phyloP scores from a whole-genome alignment of 2,888 invertebrate species.

The Aquatica leii region DNA sequence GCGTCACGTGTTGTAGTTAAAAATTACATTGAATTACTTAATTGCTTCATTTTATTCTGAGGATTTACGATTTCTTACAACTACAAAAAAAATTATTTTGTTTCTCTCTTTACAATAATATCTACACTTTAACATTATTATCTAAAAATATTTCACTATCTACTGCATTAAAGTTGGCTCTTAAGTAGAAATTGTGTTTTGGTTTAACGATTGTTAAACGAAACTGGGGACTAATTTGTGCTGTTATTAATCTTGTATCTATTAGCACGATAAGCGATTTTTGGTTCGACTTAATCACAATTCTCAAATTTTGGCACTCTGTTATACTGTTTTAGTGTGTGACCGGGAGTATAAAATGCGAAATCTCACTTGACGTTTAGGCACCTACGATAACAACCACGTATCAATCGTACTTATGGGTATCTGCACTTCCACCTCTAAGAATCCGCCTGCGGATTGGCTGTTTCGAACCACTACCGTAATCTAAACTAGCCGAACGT shows the following conservation, averaged over 20 bases:
- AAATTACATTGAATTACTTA: too few relatives aligned
- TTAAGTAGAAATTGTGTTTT: conserved; percentile 13
- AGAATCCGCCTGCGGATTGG: conserved; percentile 51
- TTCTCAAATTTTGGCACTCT: too few relatives aligned
- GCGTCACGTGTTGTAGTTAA: too few relatives aligned
- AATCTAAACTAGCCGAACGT: conserved; percentile 57
- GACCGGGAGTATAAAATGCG: too few relatives aligned
- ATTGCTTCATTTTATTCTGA: too few relatives aligned
- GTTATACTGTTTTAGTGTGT: too few relatives aligned
- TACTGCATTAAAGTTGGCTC: conserved; percentile 13
- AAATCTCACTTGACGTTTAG: conserved; percentile 19
- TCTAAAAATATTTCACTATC: conserved; percentile 22
- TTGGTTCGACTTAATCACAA: too few relatives aligned
- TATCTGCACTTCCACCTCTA: conserved; percentile 53
- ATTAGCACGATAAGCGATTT: too few relatives aligned
- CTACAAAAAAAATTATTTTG: too few relatives aligned
- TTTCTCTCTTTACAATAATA: not conserved
- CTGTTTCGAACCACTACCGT: conserved; percentile 45
- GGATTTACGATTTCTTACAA: too few relatives aligned
- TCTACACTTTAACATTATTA: conserved; percentile 15
- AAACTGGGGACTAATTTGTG: not conserved
- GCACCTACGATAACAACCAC: conserved; percentile 35
- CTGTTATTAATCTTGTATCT: not conserved
- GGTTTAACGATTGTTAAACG: not conserved
- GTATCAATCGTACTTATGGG: conserved; percentile 50